These are phyloP conservation scores for Podotricha telesiphe DNA, from an alignment of 2,888 invertebrate genomes.

Conservation along the genomic window DNA sequence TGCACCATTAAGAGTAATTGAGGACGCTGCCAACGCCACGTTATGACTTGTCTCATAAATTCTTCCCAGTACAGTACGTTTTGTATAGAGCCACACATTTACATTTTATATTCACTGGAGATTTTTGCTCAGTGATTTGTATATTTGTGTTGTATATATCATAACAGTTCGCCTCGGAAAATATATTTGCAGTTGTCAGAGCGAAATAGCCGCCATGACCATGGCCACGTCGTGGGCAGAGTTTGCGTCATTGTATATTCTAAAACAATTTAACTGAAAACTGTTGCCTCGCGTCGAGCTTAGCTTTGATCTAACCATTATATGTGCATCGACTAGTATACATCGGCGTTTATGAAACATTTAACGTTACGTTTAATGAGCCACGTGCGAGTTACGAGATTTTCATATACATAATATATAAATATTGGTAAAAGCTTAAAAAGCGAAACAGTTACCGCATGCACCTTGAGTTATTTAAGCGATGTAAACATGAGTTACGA, in stretches of 20 bases:
- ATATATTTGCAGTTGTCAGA: slow-evolving; percentile 27
- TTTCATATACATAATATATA: neutral
- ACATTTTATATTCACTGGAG: slow-evolving; percentile 7
- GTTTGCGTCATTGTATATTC: slow-evolving; percentile 40
- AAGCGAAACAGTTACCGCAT: slow-evolving; percentile 33
- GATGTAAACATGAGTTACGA: slow-evolving; percentile 75
- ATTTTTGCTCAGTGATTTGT: neutral
- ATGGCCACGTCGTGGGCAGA: slow-evolving; percentile 34
- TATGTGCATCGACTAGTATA: neutral
- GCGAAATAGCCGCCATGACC: slow-evolving; percentile 29
- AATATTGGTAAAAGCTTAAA: slow-evolving; percentile 16
- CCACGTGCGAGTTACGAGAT: neutral
- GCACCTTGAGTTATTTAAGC: slow-evolving; percentile 69
- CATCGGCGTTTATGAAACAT: neutral
- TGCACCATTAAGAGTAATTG: neutral
- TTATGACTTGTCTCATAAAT: slow-evolving; percentile 1
- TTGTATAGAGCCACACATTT: neutral
- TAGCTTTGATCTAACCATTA: slow-evolving; percentile 26
- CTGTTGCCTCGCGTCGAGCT: slow-evolving; percentile 27
- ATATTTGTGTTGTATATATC: slow-evolving; percentile 12
- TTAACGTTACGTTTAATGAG: slow-evolving; percentile 10
- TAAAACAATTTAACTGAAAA: slow-evolving; percentile 25
- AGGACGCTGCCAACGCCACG: neutral
- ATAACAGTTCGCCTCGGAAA: slow-evolving; percentile 18
- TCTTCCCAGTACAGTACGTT: slow-evolving; percentile 1